phyloP scores from a whole-genome alignment of 1,140 invertebrate species.

The Anthonomus grandis region DNA sequence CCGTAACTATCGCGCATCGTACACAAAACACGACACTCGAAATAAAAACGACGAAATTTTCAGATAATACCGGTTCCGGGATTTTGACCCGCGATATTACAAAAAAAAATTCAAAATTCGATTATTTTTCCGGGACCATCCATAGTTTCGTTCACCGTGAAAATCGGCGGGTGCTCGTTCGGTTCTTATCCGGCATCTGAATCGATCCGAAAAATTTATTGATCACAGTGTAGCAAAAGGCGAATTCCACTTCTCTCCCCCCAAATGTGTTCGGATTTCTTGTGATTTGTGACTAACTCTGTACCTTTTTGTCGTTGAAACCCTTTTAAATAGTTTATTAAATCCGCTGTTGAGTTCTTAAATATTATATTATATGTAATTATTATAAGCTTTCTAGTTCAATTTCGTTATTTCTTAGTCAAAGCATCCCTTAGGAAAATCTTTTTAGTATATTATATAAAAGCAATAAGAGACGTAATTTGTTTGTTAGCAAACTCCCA shows the following conservation, averaged over 20 bases:
- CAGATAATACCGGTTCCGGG: background rate
- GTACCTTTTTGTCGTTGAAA: constrained; percentile 31
- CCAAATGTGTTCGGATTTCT: constrained; percentile 41
- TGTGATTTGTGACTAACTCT: constrained; percentile 36
- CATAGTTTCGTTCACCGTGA: background rate
- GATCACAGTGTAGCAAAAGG: constrained; percentile 33
- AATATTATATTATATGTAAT: constrained; percentile 6
- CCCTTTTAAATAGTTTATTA: constrained; percentile 27
- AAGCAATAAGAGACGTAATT: constrained; percentile 14
- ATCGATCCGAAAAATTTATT: constrained; percentile 44
- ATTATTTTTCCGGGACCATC: constrained; percentile 1
- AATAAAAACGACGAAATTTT: constrained; percentile 25
- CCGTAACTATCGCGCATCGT: constrained; percentile 35
- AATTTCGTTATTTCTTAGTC: constrained; percentile 23
- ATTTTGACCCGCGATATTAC: background rate
- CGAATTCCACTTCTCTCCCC: constrained; percentile 26
- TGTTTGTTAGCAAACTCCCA: constrained; percentile 24
- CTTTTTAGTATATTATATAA: constrained; percentile 1
- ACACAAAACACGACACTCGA: constrained; percentile 25
- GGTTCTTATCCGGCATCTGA: constrained; percentile 28
- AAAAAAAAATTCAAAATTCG: background rate
- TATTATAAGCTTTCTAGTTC: constrained; percentile 16
- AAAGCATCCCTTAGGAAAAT: background rate
- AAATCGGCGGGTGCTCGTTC: background rate
- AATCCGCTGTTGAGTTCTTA: constrained; percentile 17